Base-by-base conservation (phyloP, 2,113 vertebrate species). In the Hemichromis elongatus region DNA sequence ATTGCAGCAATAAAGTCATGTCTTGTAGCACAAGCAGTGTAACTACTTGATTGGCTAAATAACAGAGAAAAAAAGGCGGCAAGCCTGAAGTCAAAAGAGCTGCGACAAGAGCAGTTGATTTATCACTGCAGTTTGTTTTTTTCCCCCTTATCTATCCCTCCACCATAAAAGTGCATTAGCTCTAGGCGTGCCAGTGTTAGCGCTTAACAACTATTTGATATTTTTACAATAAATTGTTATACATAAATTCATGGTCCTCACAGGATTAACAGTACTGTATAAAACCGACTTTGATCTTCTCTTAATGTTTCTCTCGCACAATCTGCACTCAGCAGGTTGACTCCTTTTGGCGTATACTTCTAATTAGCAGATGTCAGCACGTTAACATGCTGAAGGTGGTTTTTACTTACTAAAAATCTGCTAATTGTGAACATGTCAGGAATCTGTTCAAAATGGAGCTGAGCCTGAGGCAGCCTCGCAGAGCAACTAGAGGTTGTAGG, bases 1-100 rank as follows among this genome's bases (percentile, higher is more conserved):
- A 85, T 80, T 84, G 86, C 80, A 68, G 82, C 79, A 81, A 77
- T 86, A 82, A 85, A 92, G 80, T 26, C 16, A 13, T 50, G 84
- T 84, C 61, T 53, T 45, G 45, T 77, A 79, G 81, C 85, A 79
- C 24, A 8, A 56, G 78, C 52, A 53, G 40, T 84, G 55, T 45
- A 57, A 83, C 81, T 79, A 73, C 42, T 70, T 18, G 30, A 35
- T 84, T 66, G 40, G 40, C 26, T 87, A 18, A 82, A 68, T 53
- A 52, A 63, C 47, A 26, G n/a, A 47, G 5, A 52, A 77, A 70
- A 70, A 53, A 30, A 19, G 11, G 33, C 26, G 19, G 30, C 7
- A 33, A 61, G 40, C 19, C 33, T 28, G 7, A 50, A 66, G 55
- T 86, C 61, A 77, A 73, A 63, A 57, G 40, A 77, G 14, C 13